Evolutionary conservation across 2,113 vertebrate genomes (phyloP).

Genomic region (Ibidorhyncha struthersii): DNA sequence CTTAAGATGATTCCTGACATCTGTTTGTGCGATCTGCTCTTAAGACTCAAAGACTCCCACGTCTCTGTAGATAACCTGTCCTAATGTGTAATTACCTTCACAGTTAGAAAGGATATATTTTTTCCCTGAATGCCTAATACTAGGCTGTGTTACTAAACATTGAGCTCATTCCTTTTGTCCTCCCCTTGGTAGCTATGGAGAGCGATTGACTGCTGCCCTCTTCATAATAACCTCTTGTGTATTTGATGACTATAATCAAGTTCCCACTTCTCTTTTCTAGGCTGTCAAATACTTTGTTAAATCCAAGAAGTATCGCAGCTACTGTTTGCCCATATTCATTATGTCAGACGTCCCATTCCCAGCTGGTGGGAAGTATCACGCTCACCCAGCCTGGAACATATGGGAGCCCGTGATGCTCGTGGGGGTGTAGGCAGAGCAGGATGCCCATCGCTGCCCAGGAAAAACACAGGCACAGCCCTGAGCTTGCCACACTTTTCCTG

Average conservation of each 20-base stretch:
- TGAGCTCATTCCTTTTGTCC: neutral
- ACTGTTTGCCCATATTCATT: neutral
- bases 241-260: neutral
- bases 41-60: neutral
- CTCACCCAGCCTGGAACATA: rapidly evolving
- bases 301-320: neutral
- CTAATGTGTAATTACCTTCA: neutral
- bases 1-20: neutral
- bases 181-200: neutral
- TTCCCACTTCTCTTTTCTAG: neutral
- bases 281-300: neutral
- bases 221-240: neutral
- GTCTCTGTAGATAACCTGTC: neutral
- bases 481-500: neutral
- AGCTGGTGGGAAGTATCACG: neutral
- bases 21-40: neutral
- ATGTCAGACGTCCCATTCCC: neutral
- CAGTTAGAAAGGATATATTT: neutral
- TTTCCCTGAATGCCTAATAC: neutral
- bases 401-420: neutral
- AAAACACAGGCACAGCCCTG: neutral
- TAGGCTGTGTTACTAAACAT: neutral
- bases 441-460: neutral
- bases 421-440: neutral
- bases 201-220: neutral